Evolutionary conservation across 2,797 vertebrate species (phyloP), one percentile per base, ranked within the genome.

Genomic region (Alectoris magna): DNA sequence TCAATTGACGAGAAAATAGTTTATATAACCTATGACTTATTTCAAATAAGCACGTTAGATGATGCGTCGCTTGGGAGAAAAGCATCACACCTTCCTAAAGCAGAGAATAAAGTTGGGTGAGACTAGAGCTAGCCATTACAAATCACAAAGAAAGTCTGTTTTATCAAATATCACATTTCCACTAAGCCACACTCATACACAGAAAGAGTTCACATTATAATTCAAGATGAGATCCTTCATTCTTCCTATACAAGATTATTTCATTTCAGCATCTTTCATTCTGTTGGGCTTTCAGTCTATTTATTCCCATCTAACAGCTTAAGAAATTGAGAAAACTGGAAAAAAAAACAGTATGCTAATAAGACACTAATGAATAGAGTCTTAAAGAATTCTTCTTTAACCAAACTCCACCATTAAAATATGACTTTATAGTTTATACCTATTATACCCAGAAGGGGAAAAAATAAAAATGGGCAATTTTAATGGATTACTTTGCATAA

Each of bases 211-310:
- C 87, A 94, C 69, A 79, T 88, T 92, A 69, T 79, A 97, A 95
- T 92, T 94, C 88, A 94, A 91, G 83, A 83, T 39, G 49, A 87
- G 77, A 95, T 76, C 53, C 66, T 96, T 96, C 91, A 95, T 92
- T 96, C 86, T 87, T 96, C 86, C 90, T 94, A 74, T 41, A 87
- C 21, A 83, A 49, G 24, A 95, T 95, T 94, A 90, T 91, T 96
- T 94, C 29, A 64, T 92, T 76, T 79, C 12, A 83, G 79, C n/a
- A 83, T 93, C 82, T 86, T 39, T 96, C 92, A 96, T 89, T 53
- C 69, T 95, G 80, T 94, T 96, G 74, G 73, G 56, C n/a, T 96
- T 96, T 69, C 19, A 95, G 63, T 90, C 91, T 96, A 58, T 96
- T 97, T 97, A 95, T 96, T 55, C 62, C 63, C 92, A 75, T 70